Percentiles rank a stretch among this genome's conserved stretches.
Evolutionary conservation across 2,113 vertebrate genomes (phyloP).

Genomic region (Poeciliopsis turrubarensis): DNA sequence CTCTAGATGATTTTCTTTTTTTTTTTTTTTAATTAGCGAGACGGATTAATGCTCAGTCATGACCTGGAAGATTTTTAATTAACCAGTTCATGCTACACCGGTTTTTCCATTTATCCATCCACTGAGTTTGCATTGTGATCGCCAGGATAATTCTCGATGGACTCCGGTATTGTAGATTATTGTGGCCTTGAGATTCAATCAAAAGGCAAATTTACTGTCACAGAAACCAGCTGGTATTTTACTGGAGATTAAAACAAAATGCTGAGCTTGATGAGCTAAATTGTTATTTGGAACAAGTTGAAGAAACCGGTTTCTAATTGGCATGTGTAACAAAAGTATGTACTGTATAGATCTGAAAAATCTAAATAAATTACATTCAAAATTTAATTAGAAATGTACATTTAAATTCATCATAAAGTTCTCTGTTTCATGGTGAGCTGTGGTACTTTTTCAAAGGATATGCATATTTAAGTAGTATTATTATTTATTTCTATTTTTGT

Average conservation of each 20-base stretch:
- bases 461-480: too few species aligned
- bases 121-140: constrained; percentile 27
- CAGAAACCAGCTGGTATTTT: not conserved
- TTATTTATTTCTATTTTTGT: too few species aligned
- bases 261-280: not conserved
- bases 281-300: too few species aligned
- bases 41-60: constrained; percentile 54
- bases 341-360: too few species aligned
- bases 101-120: constrained; percentile 54
- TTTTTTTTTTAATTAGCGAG: constrained; percentile 54
- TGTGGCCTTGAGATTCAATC: not conserved
- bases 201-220: not conserved
- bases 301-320: too few species aligned
- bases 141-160: constrained; percentile 32
- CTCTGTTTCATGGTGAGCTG: too few species aligned
- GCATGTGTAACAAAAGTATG: too few species aligned
- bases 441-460: too few species aligned
- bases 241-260: not conserved
- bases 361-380: too few species aligned
- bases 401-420: too few species aligned
- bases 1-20: constrained; percentile 48
- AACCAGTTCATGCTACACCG: constrained; percentile 65
- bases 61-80: constrained; percentile 67
- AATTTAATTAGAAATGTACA: too few species aligned
- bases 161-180: not conserved